A percentile compares a stretch with the other conserved stretches of the same genome.
These are phyloP conservation scores for Netta rufina DNA, from an alignment of 2,797 vertebrate species.

Conservation along the genomic window DNA sequence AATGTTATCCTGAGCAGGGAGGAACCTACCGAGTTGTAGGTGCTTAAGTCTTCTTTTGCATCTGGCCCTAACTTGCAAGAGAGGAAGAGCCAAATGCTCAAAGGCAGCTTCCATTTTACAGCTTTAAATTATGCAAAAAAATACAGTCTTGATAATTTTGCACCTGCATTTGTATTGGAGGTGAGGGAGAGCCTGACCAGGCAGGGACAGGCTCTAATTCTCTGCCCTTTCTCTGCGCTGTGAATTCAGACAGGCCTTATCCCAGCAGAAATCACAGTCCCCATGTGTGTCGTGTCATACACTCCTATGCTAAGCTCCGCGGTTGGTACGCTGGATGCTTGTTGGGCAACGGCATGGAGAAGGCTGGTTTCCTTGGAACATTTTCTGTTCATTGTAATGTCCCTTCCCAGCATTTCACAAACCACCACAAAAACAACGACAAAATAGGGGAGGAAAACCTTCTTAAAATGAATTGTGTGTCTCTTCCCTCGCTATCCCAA, in stretches of 20 bases:
- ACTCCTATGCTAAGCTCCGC: background rate
- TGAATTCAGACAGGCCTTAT: background rate
- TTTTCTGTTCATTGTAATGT: constrained; percentile 31
- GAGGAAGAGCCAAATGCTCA: constrained; percentile 63
- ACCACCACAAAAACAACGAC: constrained; percentile 12
- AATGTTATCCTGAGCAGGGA: constrained; percentile 60
- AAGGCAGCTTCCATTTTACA: constrained; percentile 55
- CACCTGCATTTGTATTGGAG: constrained; percentile 19
- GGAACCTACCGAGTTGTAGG: constrained; percentile 37
- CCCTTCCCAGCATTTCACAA: constrained; percentile 53
- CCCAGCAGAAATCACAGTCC: background rate
- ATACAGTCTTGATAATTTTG: background rate
- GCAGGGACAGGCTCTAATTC: background rate
- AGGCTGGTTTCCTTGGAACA: constrained; percentile 45
- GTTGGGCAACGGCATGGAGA: constrained; percentile 28
- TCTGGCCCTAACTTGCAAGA: constrained; percentile 62
- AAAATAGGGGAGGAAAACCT: background rate
- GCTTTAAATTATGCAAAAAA: constrained; percentile 26
- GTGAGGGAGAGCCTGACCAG: background rate
- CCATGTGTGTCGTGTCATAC: background rate
- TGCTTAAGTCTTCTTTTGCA: constrained; percentile 55
- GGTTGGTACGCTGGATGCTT: constrained; percentile 6
- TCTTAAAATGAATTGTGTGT: constrained; percentile 36
- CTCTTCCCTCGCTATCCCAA: background rate
- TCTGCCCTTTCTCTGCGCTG: background rate